Evolutionary conservation across 2,797 vertebrate species (phyloP).

Genomic region (Ptychobarbus kaznakovi): DNA sequence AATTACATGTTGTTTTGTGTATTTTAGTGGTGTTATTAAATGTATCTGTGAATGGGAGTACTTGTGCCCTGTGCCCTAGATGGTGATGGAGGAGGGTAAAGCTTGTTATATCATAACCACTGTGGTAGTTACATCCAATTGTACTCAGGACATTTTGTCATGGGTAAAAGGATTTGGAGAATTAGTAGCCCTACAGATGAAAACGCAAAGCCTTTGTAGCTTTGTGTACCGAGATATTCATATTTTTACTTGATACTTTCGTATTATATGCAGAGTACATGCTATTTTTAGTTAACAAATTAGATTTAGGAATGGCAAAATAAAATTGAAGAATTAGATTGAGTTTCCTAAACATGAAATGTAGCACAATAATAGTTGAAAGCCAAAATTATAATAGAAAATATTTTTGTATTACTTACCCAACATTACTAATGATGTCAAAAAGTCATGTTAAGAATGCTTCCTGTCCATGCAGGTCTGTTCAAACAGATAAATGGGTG

Average conservation of each 20-base stretch:
- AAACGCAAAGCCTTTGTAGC: conserved; percentile 16
- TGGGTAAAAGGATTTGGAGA: conserved; percentile 27
- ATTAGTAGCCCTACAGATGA: conserved; percentile 22
- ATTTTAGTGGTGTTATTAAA: not conserved
- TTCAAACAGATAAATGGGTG: conserved; percentile 68
- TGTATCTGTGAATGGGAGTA: not conserved
- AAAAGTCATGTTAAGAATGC: not conserved
- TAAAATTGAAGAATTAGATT: not conserved
- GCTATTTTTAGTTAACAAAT: not conserved
- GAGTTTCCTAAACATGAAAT: not conserved
- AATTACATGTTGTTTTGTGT: not conserved
- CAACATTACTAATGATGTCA: not conserved
- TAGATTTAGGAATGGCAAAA: not conserved
- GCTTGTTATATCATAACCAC: conserved; percentile 53
- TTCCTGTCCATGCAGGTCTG: conserved; percentile 21
- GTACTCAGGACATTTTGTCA: conserved; percentile 27
- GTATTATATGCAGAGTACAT: not conserved
- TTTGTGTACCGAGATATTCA: not conserved
- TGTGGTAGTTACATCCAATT: conserved; percentile 22
- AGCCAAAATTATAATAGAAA: not conserved
- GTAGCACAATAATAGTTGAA: not conserved
- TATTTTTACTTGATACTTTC: not conserved
- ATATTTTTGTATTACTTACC: too few relatives aligned
- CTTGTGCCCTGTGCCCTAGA: not conserved
- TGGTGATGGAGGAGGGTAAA: conserved; percentile 22